Percentiles rank a stretch among this genome's conserved stretches.
Conservation (phyloP, 2,797 vertebrate genomes). For the Masticophis lateralis region DNA sequence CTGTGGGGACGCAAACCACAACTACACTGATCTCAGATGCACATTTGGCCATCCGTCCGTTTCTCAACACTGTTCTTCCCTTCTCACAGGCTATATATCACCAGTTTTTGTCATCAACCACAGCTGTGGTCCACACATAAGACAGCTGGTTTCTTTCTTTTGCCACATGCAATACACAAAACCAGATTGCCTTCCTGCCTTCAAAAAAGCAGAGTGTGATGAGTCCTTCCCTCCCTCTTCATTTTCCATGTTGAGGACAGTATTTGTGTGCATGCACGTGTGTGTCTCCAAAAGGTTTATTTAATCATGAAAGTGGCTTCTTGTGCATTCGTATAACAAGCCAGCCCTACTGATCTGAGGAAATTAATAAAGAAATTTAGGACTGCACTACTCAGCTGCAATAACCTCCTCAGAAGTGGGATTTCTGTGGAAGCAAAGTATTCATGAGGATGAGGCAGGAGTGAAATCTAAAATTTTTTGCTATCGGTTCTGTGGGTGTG, state of each 20-base stretch:
- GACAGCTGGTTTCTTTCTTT: background rate
- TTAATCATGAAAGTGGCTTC: background rate
- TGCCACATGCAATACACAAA: background rate
- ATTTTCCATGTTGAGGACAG: background rate
- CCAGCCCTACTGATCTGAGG: background rate
- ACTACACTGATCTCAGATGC: background rate
- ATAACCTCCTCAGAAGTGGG: background rate
- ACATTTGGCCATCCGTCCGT: background rate
- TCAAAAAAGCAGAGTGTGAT: background rate
- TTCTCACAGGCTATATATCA: background rate
- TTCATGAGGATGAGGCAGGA: background rate
- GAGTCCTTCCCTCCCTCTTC: background rate
- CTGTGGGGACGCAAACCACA: background rate
- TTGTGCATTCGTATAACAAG: background rate
- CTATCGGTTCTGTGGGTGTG: no score
- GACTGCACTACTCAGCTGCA: background rate
- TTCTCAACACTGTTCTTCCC: background rate
- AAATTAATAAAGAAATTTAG: background rate
- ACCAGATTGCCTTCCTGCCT: background rate
- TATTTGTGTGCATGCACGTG: background rate
- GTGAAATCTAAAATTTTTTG: no score
- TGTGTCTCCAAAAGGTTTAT: background rate
- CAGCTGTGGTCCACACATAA: background rate
- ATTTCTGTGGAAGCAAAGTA: background rate
- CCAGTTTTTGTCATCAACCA: background rate